Base-by-base conservation (phyloP, 2,888 invertebrate genomes). In the Chironomus tentans region DNA sequence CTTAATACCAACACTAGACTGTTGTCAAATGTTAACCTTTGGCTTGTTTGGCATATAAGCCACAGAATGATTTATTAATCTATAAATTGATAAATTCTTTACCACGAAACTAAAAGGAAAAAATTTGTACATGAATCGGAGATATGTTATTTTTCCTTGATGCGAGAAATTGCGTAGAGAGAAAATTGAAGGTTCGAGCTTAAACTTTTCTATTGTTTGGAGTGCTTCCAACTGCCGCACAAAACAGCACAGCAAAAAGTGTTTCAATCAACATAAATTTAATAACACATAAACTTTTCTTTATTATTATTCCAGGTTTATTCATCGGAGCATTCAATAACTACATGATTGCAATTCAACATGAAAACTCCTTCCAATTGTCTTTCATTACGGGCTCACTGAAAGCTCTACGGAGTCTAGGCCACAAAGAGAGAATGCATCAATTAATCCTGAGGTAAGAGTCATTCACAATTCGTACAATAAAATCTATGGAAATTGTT, bases 401-500 rank as follows among this genome's bases (percentile, higher is more conserved):
- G 28, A 75, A 10, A 50, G 38, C 87, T 75, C 83, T 91, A 76
- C 85, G 91, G 77, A 85, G 86, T 76, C 84, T 85, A 50, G 91
- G 92, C 2, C 90, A 91, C 81, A 85, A 86, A 79, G 88, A 90
- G 2, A 84, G 91, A 78, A 84, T 90, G 77, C 86, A 90, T 80
- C 90, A 91, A 81, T 82, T 91, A 50, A 83, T 90, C 48, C 87
- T 88, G 28, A 87, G 91, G 91, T 90, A 79, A 81, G 69, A 69
- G 46, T 47, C 46, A 69, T 21, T 68, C 21, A 22, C 10, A 38
- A 38, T 38, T 1, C 4, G 7, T 6, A 13, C n/a, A 18, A 61
- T 61, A 61, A 21, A 15, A 61, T 15, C 6, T 61, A 21, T 61
- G 21, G 61, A 61, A 61, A 21, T 21, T 61, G 21, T 3, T 18